Percentiles rank a stretch among this genome's conserved stretches.
Conservation (phyloP, 2,888 invertebrate species). For the Palloptera scutellata region DNA sequence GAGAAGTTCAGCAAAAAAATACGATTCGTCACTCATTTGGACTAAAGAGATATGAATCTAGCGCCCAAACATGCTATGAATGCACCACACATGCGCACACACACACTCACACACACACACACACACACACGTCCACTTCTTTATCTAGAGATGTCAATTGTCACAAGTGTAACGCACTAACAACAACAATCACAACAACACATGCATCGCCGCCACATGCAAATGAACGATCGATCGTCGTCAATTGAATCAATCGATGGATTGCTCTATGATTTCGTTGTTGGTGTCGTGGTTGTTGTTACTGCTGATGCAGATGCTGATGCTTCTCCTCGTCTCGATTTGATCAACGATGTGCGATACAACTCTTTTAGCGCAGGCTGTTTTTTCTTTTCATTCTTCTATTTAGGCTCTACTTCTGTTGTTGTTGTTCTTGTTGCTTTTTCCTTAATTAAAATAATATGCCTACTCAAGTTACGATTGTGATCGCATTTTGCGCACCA, state of each 20-base stretch:
- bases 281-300: not conserved
- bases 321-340: slow-evolving; percentile 18
- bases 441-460: slow-evolving; percentile 46
- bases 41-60: slow-evolving; percentile 31
- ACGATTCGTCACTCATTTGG: slow-evolving; percentile 31
- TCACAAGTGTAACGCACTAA: not conserved
- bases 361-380: slow-evolving; percentile 27
- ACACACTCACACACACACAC: slow-evolving; percentile 18
- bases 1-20: too few species aligned
- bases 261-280: not conserved
- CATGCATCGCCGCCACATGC: not conserved
- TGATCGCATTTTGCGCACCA: slow-evolving; percentile 31
- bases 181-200: too few species aligned
- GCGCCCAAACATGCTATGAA: slow-evolving; percentile 28
- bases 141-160: not conserved
- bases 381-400: not conserved
- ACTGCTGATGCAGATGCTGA: slow-evolving; percentile 13
- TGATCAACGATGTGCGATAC: slow-evolving; percentile 6
- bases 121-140: slow-evolving; percentile 5
- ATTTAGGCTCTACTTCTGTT: too few species aligned
- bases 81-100: slow-evolving; percentile 26
- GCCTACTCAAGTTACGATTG: slow-evolving; percentile 47
- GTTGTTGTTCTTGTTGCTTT: not conserved
- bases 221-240: slow-evolving; percentile 18
- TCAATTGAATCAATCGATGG: not conserved